Conservation (phyloP, 2,888 invertebrate species). For the Congeria kusceri region DNA sequence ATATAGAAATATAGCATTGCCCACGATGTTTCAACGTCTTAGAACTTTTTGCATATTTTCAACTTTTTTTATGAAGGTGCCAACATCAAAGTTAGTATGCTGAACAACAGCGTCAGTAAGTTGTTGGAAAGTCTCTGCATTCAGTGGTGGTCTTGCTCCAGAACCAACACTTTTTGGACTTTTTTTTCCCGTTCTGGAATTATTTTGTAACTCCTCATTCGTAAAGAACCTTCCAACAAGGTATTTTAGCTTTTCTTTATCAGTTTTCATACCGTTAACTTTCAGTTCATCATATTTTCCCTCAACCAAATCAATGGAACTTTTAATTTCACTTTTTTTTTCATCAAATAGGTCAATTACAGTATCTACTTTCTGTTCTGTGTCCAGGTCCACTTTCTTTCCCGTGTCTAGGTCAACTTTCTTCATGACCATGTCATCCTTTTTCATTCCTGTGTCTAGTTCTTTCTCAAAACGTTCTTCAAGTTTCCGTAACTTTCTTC, state of each 20-base stretch:
- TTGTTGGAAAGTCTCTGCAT: slow-evolving; percentile 8
- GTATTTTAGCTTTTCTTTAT: slow-evolving; percentile 33
- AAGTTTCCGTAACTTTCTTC: slow-evolving; percentile 21
- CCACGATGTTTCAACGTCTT: slow-evolving; percentile 11
- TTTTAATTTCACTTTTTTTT: slow-evolving; percentile 5
- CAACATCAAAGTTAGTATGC: slow-evolving; percentile 15
- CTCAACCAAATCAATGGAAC: slow-evolving; percentile 1
- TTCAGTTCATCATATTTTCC: slow-evolving; percentile 13
- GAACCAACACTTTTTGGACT: slow-evolving; percentile 6
- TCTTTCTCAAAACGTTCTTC: slow-evolving; percentile 21
- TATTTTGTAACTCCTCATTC: slow-evolving; percentile 22
- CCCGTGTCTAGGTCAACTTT: slow-evolving; percentile 5
- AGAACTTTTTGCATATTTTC: slow-evolving; percentile 33
- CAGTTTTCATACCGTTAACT: not conserved
- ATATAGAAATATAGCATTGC: too few relatives aligned
- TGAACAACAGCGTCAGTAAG: slow-evolving; percentile 16
- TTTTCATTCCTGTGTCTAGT: not conserved
- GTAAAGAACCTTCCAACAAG: slow-evolving; percentile 22
- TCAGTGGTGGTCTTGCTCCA: slow-evolving; percentile 15
- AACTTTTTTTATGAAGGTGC: slow-evolving; percentile 26
- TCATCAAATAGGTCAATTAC: not conserved
- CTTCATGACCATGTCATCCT: not conserved
- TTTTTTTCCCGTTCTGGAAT: slow-evolving; percentile 28
- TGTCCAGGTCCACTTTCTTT: slow-evolving; percentile 12
- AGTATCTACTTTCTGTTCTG: not conserved